Evolutionary conservation across 2,113 vertebrate species (phyloP).

Genomic region (Cisticola juncidis): DNA sequence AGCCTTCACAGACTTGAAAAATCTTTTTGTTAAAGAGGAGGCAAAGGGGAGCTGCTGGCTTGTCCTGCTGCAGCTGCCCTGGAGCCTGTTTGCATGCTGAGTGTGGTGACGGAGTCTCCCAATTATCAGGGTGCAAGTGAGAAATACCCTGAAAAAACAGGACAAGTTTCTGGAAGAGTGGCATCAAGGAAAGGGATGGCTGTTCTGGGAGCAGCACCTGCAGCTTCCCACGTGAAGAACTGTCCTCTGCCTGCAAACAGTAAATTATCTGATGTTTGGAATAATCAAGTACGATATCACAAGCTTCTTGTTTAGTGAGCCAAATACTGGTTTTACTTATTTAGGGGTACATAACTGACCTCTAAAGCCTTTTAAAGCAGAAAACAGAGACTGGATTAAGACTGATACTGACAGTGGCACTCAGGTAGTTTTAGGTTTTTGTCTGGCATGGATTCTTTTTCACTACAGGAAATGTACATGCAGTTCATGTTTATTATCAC

Average conservation of each 20-base stretch:
- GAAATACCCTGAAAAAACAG: neutral
- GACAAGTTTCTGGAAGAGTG: neutral
- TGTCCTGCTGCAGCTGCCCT: neutral
- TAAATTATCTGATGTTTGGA: neutral
- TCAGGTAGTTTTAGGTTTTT: neutral
- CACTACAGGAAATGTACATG: neutral
- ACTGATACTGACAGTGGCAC: neutral
- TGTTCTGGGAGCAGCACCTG: neutral
- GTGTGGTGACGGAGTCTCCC: neutral
- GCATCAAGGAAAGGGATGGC: neutral
- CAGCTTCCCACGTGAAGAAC: neutral
- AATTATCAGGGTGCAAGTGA: accelerated
- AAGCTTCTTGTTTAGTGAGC: neutral
- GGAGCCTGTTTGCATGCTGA: accelerated
- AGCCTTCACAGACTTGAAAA: neutral
- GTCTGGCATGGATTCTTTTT: neutral
- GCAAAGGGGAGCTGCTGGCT: neutral
- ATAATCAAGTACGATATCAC: neutral
- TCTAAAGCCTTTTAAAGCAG: neutral
- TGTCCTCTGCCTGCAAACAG: neutral
- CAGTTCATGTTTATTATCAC: neutral
- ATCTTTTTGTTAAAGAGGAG: neutral
- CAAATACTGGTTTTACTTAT: neutral
- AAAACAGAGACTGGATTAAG: neutral
- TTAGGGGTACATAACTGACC: accelerated